Evolutionary conservation across 2,113 vertebrate species (phyloP), one percentile per base, ranked within the genome.

Genomic region (Chitala chitala): DNA sequence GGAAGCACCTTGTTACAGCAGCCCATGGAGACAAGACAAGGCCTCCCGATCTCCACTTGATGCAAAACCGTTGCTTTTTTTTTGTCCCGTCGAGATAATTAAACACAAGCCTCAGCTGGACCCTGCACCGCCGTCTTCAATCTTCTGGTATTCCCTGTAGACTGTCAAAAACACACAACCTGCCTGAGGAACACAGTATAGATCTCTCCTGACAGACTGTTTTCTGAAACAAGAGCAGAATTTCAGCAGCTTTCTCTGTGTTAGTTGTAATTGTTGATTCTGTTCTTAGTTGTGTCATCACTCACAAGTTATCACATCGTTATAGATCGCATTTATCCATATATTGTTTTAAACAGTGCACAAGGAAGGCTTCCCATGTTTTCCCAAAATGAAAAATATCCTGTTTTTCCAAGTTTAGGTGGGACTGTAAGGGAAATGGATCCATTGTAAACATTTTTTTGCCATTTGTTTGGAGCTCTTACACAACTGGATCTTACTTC

Each of bases 41-140:
- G 31, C 53, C 76, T 81, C 76, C 74, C 78, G 77, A 82, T 79
- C 80, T 75, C 79, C 46, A 72, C 79, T 77, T 38, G 78, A 36
- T 40, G 42, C 12, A 15, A 53, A 76, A 42, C 71, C 74, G 77
- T 76, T 77, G 68, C 70, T 73, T 77, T 77, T 64, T 79, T 72
- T 78, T 79, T 61, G 73, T 71, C 82, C 82, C 84, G 86, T 85
- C 76, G 84, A 85, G 86, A 85, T 42, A 1, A 15, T 24, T 7
- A 40, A 8, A 42, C n/a, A 79, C 78, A 33, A 54, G 72, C 76
- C 74, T 78, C 73, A 77, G 72, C 79, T 74, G 79, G 77, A 78
- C 71, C 66, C 80, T 71, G 76, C 73, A 38, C 75, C 78, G 75
- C 81, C 76, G 69, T 68, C 74, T 80, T 76, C 71, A 56, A 66